Conservation (phyloP, 2,113 vertebrate species). For the Oncorhynchus gorbuscha region DNA sequence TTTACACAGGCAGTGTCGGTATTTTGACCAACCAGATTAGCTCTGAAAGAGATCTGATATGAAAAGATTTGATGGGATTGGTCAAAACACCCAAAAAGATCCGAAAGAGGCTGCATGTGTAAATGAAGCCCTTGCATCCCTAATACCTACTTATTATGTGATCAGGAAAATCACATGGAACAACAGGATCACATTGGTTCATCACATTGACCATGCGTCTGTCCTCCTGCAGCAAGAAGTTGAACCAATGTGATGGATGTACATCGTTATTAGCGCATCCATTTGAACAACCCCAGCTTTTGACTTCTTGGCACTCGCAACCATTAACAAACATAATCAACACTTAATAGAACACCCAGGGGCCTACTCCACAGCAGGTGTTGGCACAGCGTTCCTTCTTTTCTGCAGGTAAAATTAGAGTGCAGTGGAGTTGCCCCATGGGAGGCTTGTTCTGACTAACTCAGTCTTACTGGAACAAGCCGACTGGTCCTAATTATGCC, state of each 20-base stretch:
- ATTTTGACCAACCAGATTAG: no score
- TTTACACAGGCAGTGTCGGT: no score
- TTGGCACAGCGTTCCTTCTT: slow-evolving; percentile 21
- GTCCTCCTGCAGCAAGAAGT: background rate
- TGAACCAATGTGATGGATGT: slow-evolving; percentile 20
- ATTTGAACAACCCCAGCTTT: slow-evolving; percentile 11
- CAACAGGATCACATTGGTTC: no score
- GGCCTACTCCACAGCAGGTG: slow-evolving; percentile 59
- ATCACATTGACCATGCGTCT: background rate
- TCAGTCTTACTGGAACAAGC: slow-evolving; percentile 51
- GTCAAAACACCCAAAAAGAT: no score
- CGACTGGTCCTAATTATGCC: slow-evolving; percentile 69
- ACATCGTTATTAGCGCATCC: slow-evolving; percentile 22
- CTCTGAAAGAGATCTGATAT: no score
- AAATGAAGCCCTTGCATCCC: no score
- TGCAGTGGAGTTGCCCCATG: slow-evolving; percentile 60
- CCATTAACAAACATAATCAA: slow-evolving; percentile 70
- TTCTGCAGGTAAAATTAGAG: slow-evolving; percentile 57
- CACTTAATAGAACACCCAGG: slow-evolving; percentile 64
- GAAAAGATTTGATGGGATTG: no score
- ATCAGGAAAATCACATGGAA: no score
- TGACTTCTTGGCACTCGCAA: slow-evolving; percentile 39
- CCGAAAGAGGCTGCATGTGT: no score
- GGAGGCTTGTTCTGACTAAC: slow-evolving; percentile 56
- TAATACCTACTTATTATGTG: no score